Evolutionary conservation across 2,888 invertebrate species (phyloP), one percentile per base, ranked within the genome.

Genomic region (Acronicta alni): DNA sequence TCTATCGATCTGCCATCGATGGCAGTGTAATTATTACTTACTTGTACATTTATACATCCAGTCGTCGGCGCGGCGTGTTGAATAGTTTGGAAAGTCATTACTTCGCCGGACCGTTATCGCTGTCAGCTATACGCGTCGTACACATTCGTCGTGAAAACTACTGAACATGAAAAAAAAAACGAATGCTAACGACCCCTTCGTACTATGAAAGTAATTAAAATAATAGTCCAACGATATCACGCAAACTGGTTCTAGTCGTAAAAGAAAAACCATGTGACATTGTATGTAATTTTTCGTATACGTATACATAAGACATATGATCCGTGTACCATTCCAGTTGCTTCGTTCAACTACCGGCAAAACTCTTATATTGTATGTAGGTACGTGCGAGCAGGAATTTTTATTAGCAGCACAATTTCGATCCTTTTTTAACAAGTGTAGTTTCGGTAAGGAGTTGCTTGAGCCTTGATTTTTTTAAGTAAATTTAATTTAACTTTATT

Each of bases 181-280:
- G n/a, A 86, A 85, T 79, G 81, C 77, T 84, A 90, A 87, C 87
- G 86, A 87, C 84, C 87, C 87, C 81, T 80, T 72, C 82, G 75
- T 84, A 89, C 87, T 86, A 87, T 85, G 86, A 89, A 91, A 89
- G 89, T 92, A 92, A 92, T 93, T 92, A 92, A 92, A 92, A 91
- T 91, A 91, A 92, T 91, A 90, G 90, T 87, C 80, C 76, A 75
- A 79, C 83, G 82, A 83, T 83, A 86, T 88, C 93, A 93, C 92
- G 92, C 92, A 77, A 92, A 85, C 85, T 84, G 82, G 78, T 87
- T 86, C 84, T 79, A 83, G 75, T 80, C 75, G 83, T 83, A 81
- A 84, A 84, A 79, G 77, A 84, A 85, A 79, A 74, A 60, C 73
- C 73, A 72, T 74, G 79, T 75, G 80, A 80, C 81, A 79, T 75